Conservation (phyloP, 1,140 invertebrate species). For the Heliconius congener region DNA sequence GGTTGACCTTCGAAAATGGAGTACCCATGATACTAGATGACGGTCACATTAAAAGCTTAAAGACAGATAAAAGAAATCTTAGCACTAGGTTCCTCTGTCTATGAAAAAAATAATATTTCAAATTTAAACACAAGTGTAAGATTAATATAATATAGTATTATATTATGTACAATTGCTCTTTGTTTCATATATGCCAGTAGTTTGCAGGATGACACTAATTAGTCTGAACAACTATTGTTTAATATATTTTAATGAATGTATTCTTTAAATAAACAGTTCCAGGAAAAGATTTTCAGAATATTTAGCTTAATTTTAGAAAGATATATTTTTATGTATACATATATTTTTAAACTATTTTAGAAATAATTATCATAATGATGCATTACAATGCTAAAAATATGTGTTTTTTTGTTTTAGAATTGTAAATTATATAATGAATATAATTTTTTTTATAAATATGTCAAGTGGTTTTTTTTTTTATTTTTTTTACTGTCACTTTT, state of each 20-base stretch:
- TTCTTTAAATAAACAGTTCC: not conserved
- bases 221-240: constrained; percentile 11
- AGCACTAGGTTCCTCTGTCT: too few species aligned
- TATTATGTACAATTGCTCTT: not conserved
- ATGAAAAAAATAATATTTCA: not conserved
- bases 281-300: not conserved
- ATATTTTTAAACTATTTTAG: not conserved
- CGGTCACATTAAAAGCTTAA: too few species aligned
- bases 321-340: not conserved
- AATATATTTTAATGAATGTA: not conserved
- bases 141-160: not conserved
- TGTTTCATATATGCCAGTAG: constrained; percentile 23
- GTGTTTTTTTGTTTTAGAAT: too few species aligned
- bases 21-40: too few species aligned
- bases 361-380: not conserved
- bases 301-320: too few species aligned
- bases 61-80: too few species aligned
- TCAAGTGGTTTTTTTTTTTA: too few species aligned
- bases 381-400: not conserved
- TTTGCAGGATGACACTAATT: constrained; percentile 25
- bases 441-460: too few species aligned
- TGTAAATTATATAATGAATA: too few species aligned
- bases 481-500: too few species aligned
- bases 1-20: too few species aligned
- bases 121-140: not conserved